Base-by-base conservation (phyloP, 64 coral and sea anemone genomes). In the Porites australiensis region DNA sequence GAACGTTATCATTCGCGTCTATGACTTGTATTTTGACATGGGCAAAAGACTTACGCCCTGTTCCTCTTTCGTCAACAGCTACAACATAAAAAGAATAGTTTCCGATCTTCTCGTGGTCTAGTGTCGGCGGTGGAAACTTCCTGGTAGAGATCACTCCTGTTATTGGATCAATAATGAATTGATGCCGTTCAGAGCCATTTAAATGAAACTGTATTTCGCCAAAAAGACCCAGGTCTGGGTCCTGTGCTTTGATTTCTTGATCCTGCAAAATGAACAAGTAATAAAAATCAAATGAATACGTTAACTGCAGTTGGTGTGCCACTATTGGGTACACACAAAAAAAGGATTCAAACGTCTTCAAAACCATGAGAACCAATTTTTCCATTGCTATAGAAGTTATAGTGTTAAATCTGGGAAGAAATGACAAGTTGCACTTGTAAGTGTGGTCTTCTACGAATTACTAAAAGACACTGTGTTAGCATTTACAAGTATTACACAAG, bases 1-100 rank as follows among this genome's bases (percentile, higher is more conserved):
- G 97, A 9, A 86, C 87, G 19, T 99, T 99, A 37, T 99, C 97
- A 54, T 99, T 99, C 13, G 83, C 83, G 68, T 99, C 97, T 46
- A 83, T 62, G 6, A 99, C 64, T 21, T 83, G 70, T 12, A 99
- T 89, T 14, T 77, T 65, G 7, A 99, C 91, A 46, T 13, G 82
- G 6, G 82, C 90, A 62, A 78, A 73, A 2, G 88, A 91, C 49
- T 59, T 79, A 64, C 71, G 94, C 61, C 91, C 94, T 22, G 44
- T 19, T 6, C 94, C 97, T 53, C 51, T 16, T 12, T 90, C 64
- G n/a, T 99, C 97, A 43, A 88, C 87, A 72, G 96, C 96, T 27
- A 98, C 91, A 6, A 91, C 94, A 65, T 96, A 82, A 59, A 98
- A 98, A n/a, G 96, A 93, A 48, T 96, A 93, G 81, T 95, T 95